Conservation (phyloP, 2,113 vertebrate species). For the Choloepus hoffmanni region DNA sequence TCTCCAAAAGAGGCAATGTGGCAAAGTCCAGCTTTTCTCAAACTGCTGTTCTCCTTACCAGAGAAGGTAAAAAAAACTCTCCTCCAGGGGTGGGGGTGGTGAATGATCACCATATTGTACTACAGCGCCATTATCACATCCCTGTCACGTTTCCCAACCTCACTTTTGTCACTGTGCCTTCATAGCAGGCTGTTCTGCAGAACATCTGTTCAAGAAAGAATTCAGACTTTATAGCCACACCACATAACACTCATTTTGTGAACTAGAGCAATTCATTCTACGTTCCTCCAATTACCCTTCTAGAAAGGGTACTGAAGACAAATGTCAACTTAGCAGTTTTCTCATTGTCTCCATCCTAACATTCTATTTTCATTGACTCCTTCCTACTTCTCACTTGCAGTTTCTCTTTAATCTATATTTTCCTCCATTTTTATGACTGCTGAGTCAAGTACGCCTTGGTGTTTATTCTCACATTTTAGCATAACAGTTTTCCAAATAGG, state of each 20-base stretch:
- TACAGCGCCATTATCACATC: fast-evolving
- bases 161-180: neutral
- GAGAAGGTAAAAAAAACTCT: neutral
- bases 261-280: neutral
- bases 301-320: neutral
- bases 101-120: neutral
- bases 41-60: neutral
- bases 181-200: neutral
- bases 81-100: neutral
- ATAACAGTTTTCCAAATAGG: neutral
- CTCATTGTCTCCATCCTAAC: neutral
- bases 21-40: neutral
- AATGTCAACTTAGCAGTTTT: neutral
- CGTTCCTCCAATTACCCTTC: neutral
- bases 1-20: neutral
- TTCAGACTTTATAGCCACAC: neutral
- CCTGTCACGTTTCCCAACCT: neutral
- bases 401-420: neutral
- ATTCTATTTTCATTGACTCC: neutral
- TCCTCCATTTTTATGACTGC: neutral
- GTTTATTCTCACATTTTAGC: neutral
- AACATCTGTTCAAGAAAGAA: conserved; percentile 2
- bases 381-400: neutral
- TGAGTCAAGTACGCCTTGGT: neutral
- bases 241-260: neutral